These are phyloP conservation scores for Onthophagus sagittarius DNA, from an alignment of 2,888 invertebrate species.

Conservation along the genomic window DNA sequence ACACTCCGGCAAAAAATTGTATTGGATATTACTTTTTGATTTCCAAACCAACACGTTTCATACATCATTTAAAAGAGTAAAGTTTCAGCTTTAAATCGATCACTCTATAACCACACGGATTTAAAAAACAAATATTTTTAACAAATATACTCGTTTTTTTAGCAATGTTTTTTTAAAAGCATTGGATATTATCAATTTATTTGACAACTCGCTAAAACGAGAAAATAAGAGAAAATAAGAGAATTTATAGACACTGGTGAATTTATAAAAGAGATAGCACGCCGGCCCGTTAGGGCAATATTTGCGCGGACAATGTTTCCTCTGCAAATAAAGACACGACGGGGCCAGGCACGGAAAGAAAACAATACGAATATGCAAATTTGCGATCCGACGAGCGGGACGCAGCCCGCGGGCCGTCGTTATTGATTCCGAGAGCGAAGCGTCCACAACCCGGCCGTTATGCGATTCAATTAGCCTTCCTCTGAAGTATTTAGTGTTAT, in stretches of 20 bases:
- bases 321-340: conserved; percentile 10
- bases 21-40: too few species aligned
- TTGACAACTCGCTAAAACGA: not conserved
- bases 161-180: too few species aligned
- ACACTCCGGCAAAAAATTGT: too few species aligned
- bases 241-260: not conserved
- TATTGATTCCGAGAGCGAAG: conserved; percentile 15
- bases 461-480: conserved; percentile 18
- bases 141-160: too few species aligned
- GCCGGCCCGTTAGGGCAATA: conserved; percentile 2
- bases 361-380: conserved; percentile 18
- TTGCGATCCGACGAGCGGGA: conserved; percentile 1
- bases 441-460: conserved; percentile 8
- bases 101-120: too few species aligned
- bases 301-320: conserved; percentile 1
- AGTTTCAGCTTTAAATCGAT: too few species aligned
- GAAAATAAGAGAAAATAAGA: not conserved
- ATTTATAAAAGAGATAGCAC: not conserved
- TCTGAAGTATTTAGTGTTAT: conserved; percentile 18
- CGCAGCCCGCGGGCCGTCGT: conserved; percentile 1
- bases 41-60: too few species aligned
- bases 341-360: not conserved
- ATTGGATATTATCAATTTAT: not conserved
- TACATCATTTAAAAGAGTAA: too few species aligned
- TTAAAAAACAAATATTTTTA: too few species aligned